Evolutionary conservation across 2,888 invertebrate species (phyloP), one percentile per base, ranked within the genome.

Genomic region (Tenthredo livida): DNA sequence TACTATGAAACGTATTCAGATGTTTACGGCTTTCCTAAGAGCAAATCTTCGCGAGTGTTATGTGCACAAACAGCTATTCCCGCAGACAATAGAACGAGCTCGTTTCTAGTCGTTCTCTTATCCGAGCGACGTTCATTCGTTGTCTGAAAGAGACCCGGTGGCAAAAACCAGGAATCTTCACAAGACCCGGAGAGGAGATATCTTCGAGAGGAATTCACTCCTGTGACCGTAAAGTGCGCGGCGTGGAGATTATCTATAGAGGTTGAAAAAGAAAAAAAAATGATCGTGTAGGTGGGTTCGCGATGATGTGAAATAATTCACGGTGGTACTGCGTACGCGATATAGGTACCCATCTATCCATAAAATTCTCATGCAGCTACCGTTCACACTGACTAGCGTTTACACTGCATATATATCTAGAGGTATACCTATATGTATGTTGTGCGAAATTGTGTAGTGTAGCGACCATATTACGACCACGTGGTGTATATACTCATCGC

Each of bases 401-500:
- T 70, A 37, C n/a, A 29, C n/a, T n/a, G n/a, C 29, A 3, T 29
- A 29, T 29, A n/a, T 70, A 3, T 70, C n/a, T 70, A 17, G 15
- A 6, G 2, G 33, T 33, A 29, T 1, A n/a, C n/a, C n/a, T n/a
- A 4, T 29, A 67, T 37, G 1, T 25, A 67, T 33, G 33, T 33
- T 33, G 29, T 33, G 33, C 25, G 67, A 67, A 67, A 67, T 67
- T 67, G 33, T 33, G 33, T 33, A n/a, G 33, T 67, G 4, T 25
- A 15, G 25, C 9, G 12, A 29, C 43, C 43, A 9, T 73, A 73
- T 43, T 1, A n/a, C 43, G 2, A 10, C 1, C 61, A 67, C 33
- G 67, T 67, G 40, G 40, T 73, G 43, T 40, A 40, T 73, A 21
- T 73, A 73, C 43, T 43, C 73, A 73, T 73, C 43, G 73, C 37